These are phyloP conservation scores for Pemphredon lugubris DNA, from an alignment of 2,888 invertebrate species.

Conservation along the genomic window DNA sequence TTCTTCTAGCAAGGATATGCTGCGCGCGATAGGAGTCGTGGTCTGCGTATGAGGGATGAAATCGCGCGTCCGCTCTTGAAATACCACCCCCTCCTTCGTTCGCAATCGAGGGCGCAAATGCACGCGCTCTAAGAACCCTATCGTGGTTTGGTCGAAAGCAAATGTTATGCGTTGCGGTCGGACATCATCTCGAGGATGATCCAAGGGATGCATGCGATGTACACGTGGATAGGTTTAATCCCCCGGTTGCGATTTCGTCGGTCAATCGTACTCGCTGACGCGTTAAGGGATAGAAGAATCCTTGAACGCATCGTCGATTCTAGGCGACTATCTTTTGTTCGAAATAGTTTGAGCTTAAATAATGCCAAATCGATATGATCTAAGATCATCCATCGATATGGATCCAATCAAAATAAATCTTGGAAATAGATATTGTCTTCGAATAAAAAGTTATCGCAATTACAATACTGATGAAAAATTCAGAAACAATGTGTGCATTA, in stretches of 20 bases:
- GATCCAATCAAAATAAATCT: no score
- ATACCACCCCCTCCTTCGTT: conserved; percentile 68
- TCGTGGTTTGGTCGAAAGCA: conserved; percentile 32
- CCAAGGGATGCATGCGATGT: not conserved
- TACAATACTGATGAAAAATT: no score
- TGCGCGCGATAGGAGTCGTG: conserved; percentile 46
- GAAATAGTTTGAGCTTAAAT: no score
- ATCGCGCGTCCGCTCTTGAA: conserved; percentile 71
- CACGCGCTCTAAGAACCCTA: conserved; percentile 68
- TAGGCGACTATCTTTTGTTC: no score
- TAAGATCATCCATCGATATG: no score
- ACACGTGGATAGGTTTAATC: not conserved
- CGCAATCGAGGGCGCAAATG: conserved; percentile 53
- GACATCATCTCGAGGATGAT: not conserved
- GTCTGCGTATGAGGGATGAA: conserved; percentile 68
- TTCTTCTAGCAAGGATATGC: conserved; percentile 12
- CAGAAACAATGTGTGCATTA: no score
- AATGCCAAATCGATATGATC: no score
- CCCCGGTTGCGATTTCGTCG: not conserved
- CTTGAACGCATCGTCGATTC: not conserved
- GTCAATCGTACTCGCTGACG: not conserved
- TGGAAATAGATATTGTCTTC: no score
- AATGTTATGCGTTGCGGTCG: conserved; percentile 10
- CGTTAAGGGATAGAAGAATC: not conserved
- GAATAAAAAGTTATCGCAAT: no score